Percentiles rank a stretch among this genome's conserved stretches.
phyloP scores from a whole-genome alignment of 2,797 vertebrate species.

The Urocyon cinereoargenteus region DNA sequence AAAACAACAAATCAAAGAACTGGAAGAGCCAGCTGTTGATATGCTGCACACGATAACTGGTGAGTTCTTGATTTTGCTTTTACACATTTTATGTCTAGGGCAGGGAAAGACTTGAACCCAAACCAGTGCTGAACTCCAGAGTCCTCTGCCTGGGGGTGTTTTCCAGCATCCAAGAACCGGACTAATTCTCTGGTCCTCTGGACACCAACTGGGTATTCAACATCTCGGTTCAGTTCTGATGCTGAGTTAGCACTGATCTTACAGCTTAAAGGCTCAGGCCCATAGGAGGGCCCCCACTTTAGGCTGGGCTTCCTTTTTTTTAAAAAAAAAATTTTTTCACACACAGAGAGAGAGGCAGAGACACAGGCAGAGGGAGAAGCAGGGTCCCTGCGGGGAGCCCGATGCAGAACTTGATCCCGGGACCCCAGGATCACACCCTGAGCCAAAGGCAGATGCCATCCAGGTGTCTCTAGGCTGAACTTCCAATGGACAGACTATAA shows the following conservation, averaged over 20 bases:
- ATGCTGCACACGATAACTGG: conserved; percentile 87
- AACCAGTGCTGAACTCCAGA: neutral
- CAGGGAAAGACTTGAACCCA: rapidly evolving
- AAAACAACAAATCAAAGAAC: conserved; percentile 87
- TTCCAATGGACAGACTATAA: rapidly evolving
- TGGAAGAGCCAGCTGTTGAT: conserved; percentile 91
- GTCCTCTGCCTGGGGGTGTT: neutral
- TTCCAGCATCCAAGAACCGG: neutral
- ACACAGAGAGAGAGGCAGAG: too few relatives aligned
- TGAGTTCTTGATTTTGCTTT: conserved; percentile 66
- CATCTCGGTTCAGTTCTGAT: neutral
- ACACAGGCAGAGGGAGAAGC: too few relatives aligned
- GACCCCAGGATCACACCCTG: too few relatives aligned
- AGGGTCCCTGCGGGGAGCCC: too few relatives aligned
- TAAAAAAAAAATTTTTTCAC: too few relatives aligned
- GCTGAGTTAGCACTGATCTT: neutral
- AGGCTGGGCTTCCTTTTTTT: neutral
- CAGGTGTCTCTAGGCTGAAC: rapidly evolving
- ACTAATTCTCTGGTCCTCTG: neutral
- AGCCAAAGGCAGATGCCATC: too few relatives aligned
- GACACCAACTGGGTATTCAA: rapidly evolving
- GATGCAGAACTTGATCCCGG: too few relatives aligned
- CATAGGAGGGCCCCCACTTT: rapidly evolving
- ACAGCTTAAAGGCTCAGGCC: neutral
- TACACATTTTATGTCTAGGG: neutral